Evolutionary conservation across 2,797 vertebrate genomes (phyloP), one percentile per base, ranked within the genome.

Genomic region (Lepus townsendii): DNA sequence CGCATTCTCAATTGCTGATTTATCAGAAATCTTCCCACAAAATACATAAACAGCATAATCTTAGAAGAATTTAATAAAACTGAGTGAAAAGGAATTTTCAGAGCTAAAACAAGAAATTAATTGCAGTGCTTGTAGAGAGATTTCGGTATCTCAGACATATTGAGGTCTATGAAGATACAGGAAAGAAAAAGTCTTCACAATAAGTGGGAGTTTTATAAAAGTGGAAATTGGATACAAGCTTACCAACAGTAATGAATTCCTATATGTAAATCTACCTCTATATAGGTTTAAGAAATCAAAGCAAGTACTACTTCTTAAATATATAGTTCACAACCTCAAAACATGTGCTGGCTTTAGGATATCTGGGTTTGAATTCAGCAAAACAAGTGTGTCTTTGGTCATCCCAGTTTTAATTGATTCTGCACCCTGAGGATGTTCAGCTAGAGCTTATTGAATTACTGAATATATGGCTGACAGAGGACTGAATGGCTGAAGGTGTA

Each of bases 281-380:
- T 16, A 73, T 5, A 65, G 20, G 24, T 92, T 89, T 94, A 84
- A 93, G 38, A 87, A 85, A 80, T 82, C 22, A 69, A 95, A 89
- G 57, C 32, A 63, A 86, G 38, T 12, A 89, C 2, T 5, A 35
- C 32, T 27, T 68, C 68, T 57, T 71, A 86, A 69, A 52, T 38
- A 76, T 66, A 27, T 62, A 88, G 9, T 71, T 7, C 5, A 83
- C 30, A 90, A 27, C 63, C 11, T 91, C 35, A 71, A 88, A 88
- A 65, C 66, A 69, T 4, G 1, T 24, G 8, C 27, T 52, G 27
- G 38, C 7, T 24, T 95, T 86, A n/a, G 66, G 19, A 87, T 20
- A 42, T 11, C 17, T 60, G 3, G 17, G 82, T 85, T 87, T 13
- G 85, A 73, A 83, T 63, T 50, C 50, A 90, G 42, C 12, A 57